These are phyloP conservation scores for Gymnoscopelus microlampas DNA, from an alignment of 2,797 vertebrate species.

Conservation along the genomic window DNA sequence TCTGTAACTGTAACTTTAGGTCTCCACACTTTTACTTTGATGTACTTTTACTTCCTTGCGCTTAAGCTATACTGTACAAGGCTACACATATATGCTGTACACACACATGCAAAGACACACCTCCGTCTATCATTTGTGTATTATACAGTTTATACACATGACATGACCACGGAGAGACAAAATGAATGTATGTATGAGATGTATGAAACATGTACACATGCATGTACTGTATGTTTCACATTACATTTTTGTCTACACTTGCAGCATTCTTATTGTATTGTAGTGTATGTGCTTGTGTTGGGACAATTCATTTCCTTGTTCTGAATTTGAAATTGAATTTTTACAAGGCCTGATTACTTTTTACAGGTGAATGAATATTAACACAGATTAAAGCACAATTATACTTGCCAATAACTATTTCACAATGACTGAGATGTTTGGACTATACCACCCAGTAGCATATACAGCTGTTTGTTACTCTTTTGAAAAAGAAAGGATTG, in stretches of 20 bases:
- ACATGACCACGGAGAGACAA: constrained; percentile 27
- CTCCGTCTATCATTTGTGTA: constrained; percentile 11
- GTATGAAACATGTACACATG: background rate
- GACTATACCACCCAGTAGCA: too few species aligned
- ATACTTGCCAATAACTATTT: too few species aligned
- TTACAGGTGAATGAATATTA: background rate
- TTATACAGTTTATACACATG: constrained; percentile 13
- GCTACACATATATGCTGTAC: background rate
- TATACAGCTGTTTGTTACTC: background rate
- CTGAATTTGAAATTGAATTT: too few species aligned
- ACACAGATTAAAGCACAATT: too few species aligned
- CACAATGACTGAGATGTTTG: too few species aligned
- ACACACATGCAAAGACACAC: background rate
- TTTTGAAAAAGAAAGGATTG: background rate
- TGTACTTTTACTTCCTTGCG: too few species aligned
- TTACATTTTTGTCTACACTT: constrained; percentile 18
- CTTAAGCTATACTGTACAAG: background rate
- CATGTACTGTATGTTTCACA: constrained; percentile 38
- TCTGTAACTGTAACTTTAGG: too few species aligned
- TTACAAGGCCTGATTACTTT: background rate
- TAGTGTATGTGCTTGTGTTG: too few species aligned
- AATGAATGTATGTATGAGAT: constrained; percentile 11
- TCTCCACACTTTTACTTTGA: too few species aligned
- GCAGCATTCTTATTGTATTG: background rate
- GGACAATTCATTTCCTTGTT: background rate